phyloP scores from a whole-genome alignment of 2,113 vertebrate species.

The Struthio camelus region DNA sequence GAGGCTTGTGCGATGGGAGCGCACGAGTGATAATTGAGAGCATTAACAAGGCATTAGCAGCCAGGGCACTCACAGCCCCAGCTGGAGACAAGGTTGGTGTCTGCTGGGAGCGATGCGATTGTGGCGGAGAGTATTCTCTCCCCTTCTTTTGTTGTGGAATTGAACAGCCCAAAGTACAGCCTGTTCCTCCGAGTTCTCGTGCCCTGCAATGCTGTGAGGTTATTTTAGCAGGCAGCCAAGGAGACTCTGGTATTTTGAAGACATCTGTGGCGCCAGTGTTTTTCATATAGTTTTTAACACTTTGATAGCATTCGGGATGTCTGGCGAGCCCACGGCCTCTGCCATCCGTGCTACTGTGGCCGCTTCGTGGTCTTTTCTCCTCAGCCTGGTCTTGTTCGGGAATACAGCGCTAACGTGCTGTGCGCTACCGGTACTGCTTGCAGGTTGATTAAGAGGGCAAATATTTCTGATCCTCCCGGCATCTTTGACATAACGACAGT shows the following conservation, averaged over 20 bases:
- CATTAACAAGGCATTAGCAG: conserved; percentile 22
- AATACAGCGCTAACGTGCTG: fast-evolving
- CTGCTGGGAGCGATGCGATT: conserved; percentile 26
- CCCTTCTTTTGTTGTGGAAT: conserved; percentile 41
- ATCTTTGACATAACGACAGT: not conserved
- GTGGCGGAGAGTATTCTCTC: conserved; percentile 17
- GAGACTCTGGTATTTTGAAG: conserved; percentile 69
- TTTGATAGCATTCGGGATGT: conserved; percentile 28
- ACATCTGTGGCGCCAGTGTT: conserved; percentile 53
- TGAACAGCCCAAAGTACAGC: conserved; percentile 51
- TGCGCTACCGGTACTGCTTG: not conserved
- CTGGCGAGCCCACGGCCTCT: not conserved
- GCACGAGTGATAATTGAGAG: conserved; percentile 11
- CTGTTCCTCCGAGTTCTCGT: conserved; percentile 47
- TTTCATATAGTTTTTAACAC: conserved; percentile 55
- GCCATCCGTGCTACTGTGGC: fast-evolving
- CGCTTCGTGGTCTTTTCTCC: not conserved
- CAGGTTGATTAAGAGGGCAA: not conserved
- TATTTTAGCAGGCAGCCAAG: conserved; percentile 66
- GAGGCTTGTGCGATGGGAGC: not conserved
- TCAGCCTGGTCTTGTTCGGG: not conserved
- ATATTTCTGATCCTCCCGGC: not conserved
- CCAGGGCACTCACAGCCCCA: conserved; percentile 21
- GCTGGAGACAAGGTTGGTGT: conserved; percentile 38
- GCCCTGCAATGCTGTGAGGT: conserved; percentile 60